A percentile compares a stretch with the other conserved stretches of the same genome.
phyloP scores from a whole-genome alignment of 2,113 vertebrate species.

The Poicephalus gulielmi region DNA sequence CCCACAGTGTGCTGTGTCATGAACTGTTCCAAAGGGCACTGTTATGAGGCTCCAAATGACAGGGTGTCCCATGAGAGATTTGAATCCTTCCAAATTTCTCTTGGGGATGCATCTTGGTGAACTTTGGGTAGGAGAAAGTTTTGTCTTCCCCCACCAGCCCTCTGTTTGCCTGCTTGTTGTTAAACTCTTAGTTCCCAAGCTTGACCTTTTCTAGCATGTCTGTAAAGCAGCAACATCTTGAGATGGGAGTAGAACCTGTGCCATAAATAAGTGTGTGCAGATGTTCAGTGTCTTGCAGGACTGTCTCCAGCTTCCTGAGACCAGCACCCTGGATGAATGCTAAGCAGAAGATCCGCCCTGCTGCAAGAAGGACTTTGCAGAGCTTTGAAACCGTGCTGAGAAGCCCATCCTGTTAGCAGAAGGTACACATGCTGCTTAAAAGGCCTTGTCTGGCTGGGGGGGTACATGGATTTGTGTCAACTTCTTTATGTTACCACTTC shows the following conservation, averaged over 20 bases:
- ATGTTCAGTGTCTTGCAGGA: conserved; percentile 7
- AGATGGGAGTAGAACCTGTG: neutral
- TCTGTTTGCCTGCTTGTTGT: neutral
- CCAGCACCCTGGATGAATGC: neutral
- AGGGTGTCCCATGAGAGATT: neutral
- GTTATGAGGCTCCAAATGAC: neutral
- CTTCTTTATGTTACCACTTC: neutral
- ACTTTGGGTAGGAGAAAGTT: neutral
- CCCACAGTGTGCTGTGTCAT: neutral
- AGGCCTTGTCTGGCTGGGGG: neutral
- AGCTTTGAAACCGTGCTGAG: neutral
- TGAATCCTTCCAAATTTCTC: neutral
- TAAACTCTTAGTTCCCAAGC: neutral
- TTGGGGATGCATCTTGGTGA: neutral
- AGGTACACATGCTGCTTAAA: neutral
- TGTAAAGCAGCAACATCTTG: neutral
- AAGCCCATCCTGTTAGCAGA: neutral
- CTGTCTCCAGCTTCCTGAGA: neutral
- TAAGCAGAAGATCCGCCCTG: neutral
- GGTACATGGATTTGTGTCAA: neutral
- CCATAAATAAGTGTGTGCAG: neutral
- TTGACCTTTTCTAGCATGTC: neutral
- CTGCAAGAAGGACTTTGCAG: neutral
- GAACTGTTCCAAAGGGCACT: neutral
- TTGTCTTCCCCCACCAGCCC: neutral